Evolutionary conservation across 1,140 invertebrate genomes (phyloP), one percentile per base, ranked within the genome.

Genomic region (Scaptodrosophila lebanonensis): DNA sequence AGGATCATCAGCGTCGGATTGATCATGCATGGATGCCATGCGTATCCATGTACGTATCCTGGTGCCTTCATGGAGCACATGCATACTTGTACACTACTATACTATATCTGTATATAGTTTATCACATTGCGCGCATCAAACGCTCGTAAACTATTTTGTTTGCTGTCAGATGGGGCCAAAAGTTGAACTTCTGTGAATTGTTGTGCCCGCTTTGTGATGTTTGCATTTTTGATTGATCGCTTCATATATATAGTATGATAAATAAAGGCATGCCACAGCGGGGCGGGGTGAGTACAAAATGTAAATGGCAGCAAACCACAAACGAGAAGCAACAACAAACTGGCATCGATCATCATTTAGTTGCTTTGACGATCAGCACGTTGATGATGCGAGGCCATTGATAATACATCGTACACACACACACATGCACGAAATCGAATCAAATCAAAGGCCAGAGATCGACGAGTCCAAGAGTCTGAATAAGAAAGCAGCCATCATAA

Each of bases 191-290:
- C 65, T 59, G 44, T 69, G 72, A 77, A 77, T 58, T 64, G 51
- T 35, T 48, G 6, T 29, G 33, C n/a, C 44, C 12, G 15, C 35
- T 33, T 45, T 57, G 61, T 33, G 48, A 30, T 33, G 59, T 84
- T 84, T 84, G 66, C 79, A 84, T 84, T 84, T 84, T 84, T 84
- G 79, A 84, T 84, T 84, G 79, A 84, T 84, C 79, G 73, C 79
- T 84, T 84, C 52, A 83, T 84, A 79, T 66, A 35, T 40, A 42
- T 76, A 69, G 62, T 67, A 76, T 48, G 45, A 66, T 25, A 25
- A 3, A 25, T 25, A 25, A 4, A 25, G 3, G 8, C 22, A 25
- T 25, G 8, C 22, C 8, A 25, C 22, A 25, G 3, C 3, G 3
- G 22, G 3, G 8, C 22, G 3, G 22, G 3, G 3, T 4, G 62